phyloP scores from a whole-genome alignment of 2,113 vertebrate species.

The Chionomys nivalis region DNA sequence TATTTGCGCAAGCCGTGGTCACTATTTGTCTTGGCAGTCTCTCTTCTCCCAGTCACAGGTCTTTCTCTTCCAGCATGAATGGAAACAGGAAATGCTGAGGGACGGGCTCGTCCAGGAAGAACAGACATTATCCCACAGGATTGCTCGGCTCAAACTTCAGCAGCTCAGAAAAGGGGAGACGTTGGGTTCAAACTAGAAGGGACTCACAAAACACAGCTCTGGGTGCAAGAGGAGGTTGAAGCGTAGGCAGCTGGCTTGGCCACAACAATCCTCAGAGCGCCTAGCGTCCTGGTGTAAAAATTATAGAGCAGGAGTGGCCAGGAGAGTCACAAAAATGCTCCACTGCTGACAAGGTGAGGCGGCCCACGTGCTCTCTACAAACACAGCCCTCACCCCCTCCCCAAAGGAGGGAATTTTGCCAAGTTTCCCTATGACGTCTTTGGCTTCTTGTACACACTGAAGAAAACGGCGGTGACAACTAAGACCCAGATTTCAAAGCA shows the following conservation, averaged over 20 bases:
- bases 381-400: not conserved
- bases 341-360: not conserved
- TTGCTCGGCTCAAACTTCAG: not conserved
- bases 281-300: not conserved
- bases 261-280: accelerated
- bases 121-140: not conserved
- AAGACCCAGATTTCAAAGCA: not conserved
- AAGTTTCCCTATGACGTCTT: not conserved
- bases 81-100: constrained; percentile 67
- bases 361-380: not conserved
- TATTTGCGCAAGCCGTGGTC: not conserved
- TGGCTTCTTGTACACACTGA: not conserved
- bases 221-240: not conserved
- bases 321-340: not conserved
- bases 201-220: not conserved
- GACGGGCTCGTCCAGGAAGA: not conserved
- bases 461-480: not conserved
- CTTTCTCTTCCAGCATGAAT: constrained; percentile 6
- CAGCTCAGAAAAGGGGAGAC: not conserved
- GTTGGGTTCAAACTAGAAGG: not conserved
- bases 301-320: not conserved
- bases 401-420: not conserved
- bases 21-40: constrained; percentile 54
- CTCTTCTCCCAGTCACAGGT: not conserved
- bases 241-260: not conserved